Conservation (phyloP, 2,113 vertebrate genomes). For the Theristicus caerulescens region DNA sequence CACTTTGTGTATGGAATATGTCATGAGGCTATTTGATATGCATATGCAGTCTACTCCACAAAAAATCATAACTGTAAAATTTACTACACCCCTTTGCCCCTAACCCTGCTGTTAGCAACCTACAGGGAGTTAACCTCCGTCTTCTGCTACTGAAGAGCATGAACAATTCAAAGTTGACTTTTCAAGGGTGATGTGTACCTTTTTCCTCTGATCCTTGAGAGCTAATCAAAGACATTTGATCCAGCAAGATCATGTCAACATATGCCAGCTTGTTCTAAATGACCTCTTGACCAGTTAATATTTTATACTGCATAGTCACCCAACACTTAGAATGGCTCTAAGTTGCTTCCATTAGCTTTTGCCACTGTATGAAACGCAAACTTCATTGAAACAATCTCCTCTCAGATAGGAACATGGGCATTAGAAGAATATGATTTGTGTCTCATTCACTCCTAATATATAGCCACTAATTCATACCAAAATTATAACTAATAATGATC, state of each 20-base stretch:
- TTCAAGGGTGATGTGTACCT: not conserved
- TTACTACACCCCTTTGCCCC: not conserved
- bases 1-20: not conserved
- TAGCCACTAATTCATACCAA: not conserved
- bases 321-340: not conserved
- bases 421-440: not conserved
- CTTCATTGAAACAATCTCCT: not conserved
- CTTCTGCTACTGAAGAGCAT: not conserved
- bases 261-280: not conserved
- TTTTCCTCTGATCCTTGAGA: not conserved
- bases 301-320: not conserved
- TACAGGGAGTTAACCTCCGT: not conserved
- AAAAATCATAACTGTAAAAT: not conserved
- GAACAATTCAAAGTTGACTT: not conserved
- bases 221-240: not conserved
- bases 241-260: not conserved
- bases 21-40: not conserved
- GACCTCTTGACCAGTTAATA: not conserved
- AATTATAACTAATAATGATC: not conserved
- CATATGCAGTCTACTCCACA: not conserved
- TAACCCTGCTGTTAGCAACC: not conserved
- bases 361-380: not conserved
- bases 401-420: not conserved
- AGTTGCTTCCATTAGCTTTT: not conserved
- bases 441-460: not conserved